Base-by-base conservation (phyloP, 2,797 vertebrate species). In the Discoglossus pictus region DNA sequence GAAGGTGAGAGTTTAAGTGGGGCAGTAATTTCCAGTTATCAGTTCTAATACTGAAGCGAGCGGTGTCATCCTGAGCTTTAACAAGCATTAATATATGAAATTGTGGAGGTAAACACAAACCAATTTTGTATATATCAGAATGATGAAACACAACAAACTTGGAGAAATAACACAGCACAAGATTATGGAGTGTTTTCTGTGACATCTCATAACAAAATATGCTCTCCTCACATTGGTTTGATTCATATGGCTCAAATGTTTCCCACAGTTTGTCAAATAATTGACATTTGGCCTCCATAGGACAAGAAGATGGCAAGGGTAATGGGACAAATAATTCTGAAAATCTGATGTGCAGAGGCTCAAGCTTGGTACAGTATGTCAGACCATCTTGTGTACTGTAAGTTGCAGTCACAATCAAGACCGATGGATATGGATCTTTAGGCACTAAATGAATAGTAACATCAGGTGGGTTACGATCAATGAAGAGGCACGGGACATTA, bases 21-120 rank as follows among this genome's bases (percentile, higher is more conserved):
- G 91, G 87, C 65, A 97, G 77, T 9, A 94, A 80, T 1, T 83
- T 77, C 92, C 93, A 94, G 82, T 90, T 83, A 23, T 96, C 87
- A 0, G 92, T 94, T 15, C 89, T 83, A 1, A 96, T 84, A 25
- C 72, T 60, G 54, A 94, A 85, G 1, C 85, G 84, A 21, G 78
- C 82, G 0, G 86, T 79, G 0, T 93, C 90, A 0, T 89, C 88
- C 9, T 68, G 76, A 0, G 74, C 67, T 5, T 61, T 40, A 6
- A 85, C 73, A 61, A 64, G 84, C 40, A 94, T 68, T 72, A 97
- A 80, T 18, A 94, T 13, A 42, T 89, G 90, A 17, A 79, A 90
- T 59, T 24, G 59, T 0, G 93, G 93, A 0, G 92, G 92, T 34
- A 96, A 87, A 65, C 86, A 89, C 48, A 94, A 50, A 8, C 91